Percentiles rank a stretch among this genome's conserved stretches.
These are phyloP conservation scores for Sialia sialis DNA, from an alignment of 2,113 vertebrate species.

Conservation along the genomic window DNA sequence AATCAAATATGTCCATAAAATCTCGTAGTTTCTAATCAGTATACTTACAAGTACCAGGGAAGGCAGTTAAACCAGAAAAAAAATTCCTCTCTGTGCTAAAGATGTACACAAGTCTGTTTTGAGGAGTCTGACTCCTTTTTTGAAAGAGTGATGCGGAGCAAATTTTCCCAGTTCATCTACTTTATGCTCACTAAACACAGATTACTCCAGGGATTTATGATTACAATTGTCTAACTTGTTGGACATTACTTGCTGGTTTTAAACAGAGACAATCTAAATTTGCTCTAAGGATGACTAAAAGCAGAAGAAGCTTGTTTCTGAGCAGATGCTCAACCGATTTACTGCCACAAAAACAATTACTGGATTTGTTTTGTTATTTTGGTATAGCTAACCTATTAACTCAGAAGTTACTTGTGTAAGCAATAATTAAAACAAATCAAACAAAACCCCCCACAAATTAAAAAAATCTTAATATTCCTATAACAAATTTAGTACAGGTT, in stretches of 20 bases:
- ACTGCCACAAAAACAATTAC: not conserved
- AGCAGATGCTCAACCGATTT: not conserved
- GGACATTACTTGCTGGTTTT: not conserved
- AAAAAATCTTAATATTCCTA: not conserved
- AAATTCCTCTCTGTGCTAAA: not conserved
- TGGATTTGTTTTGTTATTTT: not conserved
- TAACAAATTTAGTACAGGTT: not conserved
- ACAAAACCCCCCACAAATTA: not conserved
- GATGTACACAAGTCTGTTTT: not conserved
- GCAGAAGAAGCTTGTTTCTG: not conserved
- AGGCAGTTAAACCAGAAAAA: not conserved
- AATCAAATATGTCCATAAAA: not conserved
- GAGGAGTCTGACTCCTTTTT: not conserved
- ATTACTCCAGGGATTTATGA: not conserved
- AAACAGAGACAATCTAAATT: constrained; percentile 1
- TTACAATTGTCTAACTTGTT: not conserved
- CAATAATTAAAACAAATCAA: not conserved
- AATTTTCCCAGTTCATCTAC: not conserved
- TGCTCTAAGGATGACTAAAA: not conserved
- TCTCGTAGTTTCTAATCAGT: not conserved
- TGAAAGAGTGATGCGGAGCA: not conserved
- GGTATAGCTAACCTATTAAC: not conserved
- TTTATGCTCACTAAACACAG: not conserved
- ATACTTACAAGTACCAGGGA: not conserved
- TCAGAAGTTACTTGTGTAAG: not conserved